Conservation (phyloP, 2,888 invertebrate species). For the Eupithecia vulgata region DNA sequence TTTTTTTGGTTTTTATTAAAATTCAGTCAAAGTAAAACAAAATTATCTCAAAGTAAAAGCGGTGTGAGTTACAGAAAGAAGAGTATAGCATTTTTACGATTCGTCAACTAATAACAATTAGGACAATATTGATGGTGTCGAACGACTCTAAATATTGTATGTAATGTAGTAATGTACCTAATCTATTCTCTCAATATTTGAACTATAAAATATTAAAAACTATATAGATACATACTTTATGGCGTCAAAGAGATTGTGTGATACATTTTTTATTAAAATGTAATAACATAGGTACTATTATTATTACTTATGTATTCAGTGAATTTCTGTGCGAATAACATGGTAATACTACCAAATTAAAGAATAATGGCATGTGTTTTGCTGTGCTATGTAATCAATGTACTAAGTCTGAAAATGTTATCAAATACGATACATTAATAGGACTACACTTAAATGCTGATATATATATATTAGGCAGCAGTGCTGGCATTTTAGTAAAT, state of each 20-base stretch:
- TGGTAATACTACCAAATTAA: background rate
- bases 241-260: background rate
- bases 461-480: background rate
- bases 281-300: background rate
- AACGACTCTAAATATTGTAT: background rate
- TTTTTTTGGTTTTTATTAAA: no score
- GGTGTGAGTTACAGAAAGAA: no score
- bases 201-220: slow-evolving; percentile 12
- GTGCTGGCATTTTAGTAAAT: background rate
- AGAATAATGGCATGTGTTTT: background rate
- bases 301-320: background rate
- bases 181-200: background rate
- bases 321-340: background rate
- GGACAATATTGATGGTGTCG: no score
- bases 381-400: background rate
- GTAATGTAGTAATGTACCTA: background rate
- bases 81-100: no score
- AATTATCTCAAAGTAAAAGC: no score
- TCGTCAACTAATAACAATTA: no score
- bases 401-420: background rate
- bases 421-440: background rate
- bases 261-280: background rate
- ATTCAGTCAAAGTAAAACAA: no score
- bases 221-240: background rate
- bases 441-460: background rate